Percentiles rank a stretch among this genome's conserved stretches.
phyloP scores from a whole-genome alignment of 1,140 invertebrate genomes.

The Sycophila sp. region DNA sequence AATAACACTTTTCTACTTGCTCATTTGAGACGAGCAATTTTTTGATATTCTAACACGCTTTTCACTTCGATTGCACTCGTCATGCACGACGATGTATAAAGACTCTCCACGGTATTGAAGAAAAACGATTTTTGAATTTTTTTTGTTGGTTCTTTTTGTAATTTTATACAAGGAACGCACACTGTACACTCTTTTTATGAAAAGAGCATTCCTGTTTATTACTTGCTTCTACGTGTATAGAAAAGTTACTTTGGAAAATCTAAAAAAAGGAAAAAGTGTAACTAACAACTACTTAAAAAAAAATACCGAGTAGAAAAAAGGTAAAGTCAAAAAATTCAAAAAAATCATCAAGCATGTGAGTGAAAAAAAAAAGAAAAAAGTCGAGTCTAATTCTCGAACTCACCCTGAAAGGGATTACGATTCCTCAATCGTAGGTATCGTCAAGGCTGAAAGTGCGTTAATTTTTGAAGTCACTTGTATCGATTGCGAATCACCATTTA shows the following conservation, averaged over 20 bases:
- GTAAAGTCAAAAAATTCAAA: too few species aligned
- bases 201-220: not conserved
- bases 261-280: too few species aligned
- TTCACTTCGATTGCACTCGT: too few species aligned
- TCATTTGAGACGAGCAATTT: too few species aligned
- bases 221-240: not conserved
- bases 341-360: not conserved
- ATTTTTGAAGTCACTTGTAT: constrained; percentile 3
- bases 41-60: too few species aligned
- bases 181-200: not conserved
- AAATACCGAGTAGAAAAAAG: too few species aligned
- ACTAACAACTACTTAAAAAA: not conserved
- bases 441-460: constrained; percentile 17
- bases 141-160: too few species aligned
- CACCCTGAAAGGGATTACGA: not conserved
- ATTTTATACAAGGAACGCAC: not conserved
- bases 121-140: too few species aligned
- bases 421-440: not conserved
- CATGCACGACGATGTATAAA: too few species aligned
- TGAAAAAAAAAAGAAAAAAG: not conserved
- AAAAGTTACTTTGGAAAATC: not conserved
- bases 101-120: too few species aligned
- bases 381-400: not conserved
- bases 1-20: too few species aligned
- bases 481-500: constrained; percentile 10